Base-by-base conservation (phyloP, 2,888 invertebrate species). In the Germaria angustata region DNA sequence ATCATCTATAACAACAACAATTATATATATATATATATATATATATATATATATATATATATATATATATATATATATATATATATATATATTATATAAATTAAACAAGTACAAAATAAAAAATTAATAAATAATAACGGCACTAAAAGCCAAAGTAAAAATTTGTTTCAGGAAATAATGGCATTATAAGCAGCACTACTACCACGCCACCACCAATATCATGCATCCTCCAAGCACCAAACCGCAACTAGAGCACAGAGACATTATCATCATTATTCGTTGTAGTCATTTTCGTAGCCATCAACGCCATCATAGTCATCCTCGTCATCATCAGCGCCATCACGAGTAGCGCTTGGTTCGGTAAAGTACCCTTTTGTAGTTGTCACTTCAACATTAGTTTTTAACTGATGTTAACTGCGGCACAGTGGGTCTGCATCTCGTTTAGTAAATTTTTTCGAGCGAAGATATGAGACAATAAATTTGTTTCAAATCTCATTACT, bases 181-280 rank as follows among this genome's bases (percentile, higher is more conserved):
- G 55, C 65, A 32, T 65, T 34, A 79, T 72, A 72, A 68, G 51
- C 66, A 55, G 24, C 13, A 41, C 55, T 69, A 49, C 28, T 53
- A 28, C 28, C 28, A 28, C 51, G 24, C 28, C 61, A 53, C 41
- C 51, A 46, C 41, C 59, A 59, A 73, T 65, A 63, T 73, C 63
- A 69, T 44, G 57, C 57, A 71, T 66, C 65, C 61, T 61, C 77
- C 55, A 49, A 39, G 72, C 17, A 55, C n/a, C 17, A 59, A 66
- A 81, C 75, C 75, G 51, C 69, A 79, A 82, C 59, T 79, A 66
- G 78, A 82, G 79, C 66, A 79, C 79, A 65, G 59, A 66, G 71
- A 69, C 66, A 79, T 78, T 78, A 79, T 69, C 77, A 75, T 6
- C 63, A 61, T 49, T 28, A 41, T 41, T 51, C 57, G 44, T 59